Percentiles rank a stretch among this genome's conserved stretches.
Evolutionary conservation across 92 coral and sea anemone genomes (phyloP).

Genomic region (Siderastrea siderea): DNA sequence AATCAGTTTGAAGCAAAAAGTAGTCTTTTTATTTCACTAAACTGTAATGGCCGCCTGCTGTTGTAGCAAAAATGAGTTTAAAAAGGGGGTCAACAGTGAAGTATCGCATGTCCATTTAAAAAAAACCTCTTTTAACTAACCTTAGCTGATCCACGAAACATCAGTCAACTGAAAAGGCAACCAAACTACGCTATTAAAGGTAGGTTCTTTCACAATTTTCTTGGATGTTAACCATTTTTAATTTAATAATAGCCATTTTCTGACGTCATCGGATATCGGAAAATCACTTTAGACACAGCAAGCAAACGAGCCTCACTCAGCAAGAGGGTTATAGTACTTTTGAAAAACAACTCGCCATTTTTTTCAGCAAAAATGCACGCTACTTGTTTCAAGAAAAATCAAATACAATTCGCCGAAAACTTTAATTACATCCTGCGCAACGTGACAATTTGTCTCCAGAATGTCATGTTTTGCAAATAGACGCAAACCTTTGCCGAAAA

Average conservation of each 20-base stretch:
- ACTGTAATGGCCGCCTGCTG: too few species aligned
- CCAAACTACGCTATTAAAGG: too few species aligned
- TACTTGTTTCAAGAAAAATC: neutral
- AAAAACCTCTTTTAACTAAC: too few species aligned
- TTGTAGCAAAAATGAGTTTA: too few species aligned
- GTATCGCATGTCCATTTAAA: too few species aligned
- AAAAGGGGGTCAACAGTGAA: too few species aligned
- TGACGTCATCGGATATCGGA: neutral
- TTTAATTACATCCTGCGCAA: constrained; percentile 17
- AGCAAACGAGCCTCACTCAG: neutral
- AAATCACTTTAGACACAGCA: neutral
- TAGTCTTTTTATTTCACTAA: too few species aligned
- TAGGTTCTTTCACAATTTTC: neutral
- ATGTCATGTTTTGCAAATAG: constrained; percentile 29
- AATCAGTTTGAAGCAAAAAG: too few species aligned
- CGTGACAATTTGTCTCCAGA: constrained; percentile 12
- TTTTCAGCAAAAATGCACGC: neutral
- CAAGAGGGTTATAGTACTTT: neutral
- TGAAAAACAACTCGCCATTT: neutral
- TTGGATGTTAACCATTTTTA: neutral
- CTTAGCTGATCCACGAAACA: too few species aligned
- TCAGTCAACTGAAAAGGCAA: too few species aligned
- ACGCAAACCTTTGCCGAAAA: neutral
- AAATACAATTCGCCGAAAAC: constrained; percentile 6
- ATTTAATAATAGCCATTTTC: too few species aligned